Evolutionary conservation across 2,113 vertebrate species (phyloP), one percentile per base, ranked within the genome.

Genomic region (Podarcis raffonei): DNA sequence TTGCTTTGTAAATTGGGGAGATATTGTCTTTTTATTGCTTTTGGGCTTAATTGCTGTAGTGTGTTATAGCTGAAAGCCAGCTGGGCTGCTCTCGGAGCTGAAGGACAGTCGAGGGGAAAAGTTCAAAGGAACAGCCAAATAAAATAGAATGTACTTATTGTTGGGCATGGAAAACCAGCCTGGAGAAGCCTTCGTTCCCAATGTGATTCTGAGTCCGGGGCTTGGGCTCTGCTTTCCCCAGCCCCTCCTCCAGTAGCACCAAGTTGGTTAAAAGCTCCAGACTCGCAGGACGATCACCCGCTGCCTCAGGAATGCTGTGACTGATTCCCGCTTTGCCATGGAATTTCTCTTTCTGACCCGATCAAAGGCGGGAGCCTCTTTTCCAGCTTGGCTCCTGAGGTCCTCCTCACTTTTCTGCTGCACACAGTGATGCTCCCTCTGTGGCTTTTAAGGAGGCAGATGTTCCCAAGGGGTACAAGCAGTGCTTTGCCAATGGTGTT

Each of bases 401-500:
- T 0, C 57, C 62, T 6, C 27, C 0, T 0, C 0, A 42, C 27
- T 8, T 37, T 25, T 37, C 66, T 32, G 4, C 6, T 78, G 7
- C 20, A 30, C 5, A 15, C 7, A 32, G 32, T 2, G 8, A 1
- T 7, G 20, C 30, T 59, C 0, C 0, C 75, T 84, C 80, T 5
- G 48, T 30, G 0, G 81, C 13, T 69, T 1, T 1, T n/a, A 0
- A 4, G 62, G 30, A 48, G 8, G 5, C 4, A 53, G 68, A 48
- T 39, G 20, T 68, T 18, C 32, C 79, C 27, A 2, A n/a, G 20
- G 35, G 62, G 9, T 39, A 13, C 18, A 81, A 48, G 0, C 27
- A 0, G 53, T 27, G 35, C 3, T n/a, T 3, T n/a, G 25, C 75
- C 65, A 1, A 0, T 0, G n/a, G 42, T 0, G 1, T 16, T 18